Conservation (phyloP, 2,888 invertebrate species). For the Euzetes globulus region DNA sequence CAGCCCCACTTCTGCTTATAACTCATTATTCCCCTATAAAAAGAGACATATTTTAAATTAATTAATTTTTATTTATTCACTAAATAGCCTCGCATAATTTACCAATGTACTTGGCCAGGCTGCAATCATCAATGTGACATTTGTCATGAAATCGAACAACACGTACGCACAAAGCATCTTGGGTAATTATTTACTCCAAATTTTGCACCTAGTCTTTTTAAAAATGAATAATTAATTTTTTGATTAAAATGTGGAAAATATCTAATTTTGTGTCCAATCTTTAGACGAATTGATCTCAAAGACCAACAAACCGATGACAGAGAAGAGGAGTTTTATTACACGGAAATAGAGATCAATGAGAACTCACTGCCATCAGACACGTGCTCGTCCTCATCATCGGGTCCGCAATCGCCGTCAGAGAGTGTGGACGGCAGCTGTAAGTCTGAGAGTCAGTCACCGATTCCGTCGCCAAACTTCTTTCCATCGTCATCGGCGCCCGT, state of each 20-base stretch:
- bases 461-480: neutral
- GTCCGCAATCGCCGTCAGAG: neutral
- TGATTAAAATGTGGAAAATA: neutral
- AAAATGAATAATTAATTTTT: neutral
- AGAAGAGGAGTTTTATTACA: conserved; percentile 43
- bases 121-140: conserved; percentile 70
- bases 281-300: conserved; percentile 39
- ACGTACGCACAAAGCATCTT: conserved; percentile 79
- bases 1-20: too few relatives aligned
- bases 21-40: neutral
- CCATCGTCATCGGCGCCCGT: neutral
- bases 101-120: conserved; percentile 82
- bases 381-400: neutral
- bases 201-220: neutral
- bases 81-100: conserved; percentile 43
- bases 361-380: neutral
- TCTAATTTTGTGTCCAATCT: neutral
- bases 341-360: conserved; percentile 40
- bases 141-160: conserved; percentile 73
- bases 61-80: neutral
- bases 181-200: conserved; percentile 57
- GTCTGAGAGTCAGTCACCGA: conserved; percentile 15
- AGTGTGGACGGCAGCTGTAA: neutral
- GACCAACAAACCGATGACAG: conserved; percentile 41
- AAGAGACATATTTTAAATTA: neutral